These are phyloP conservation scores for Synanthedon tipuliformis DNA, from an alignment of 2,888 invertebrate genomes.

Conservation along the genomic window DNA sequence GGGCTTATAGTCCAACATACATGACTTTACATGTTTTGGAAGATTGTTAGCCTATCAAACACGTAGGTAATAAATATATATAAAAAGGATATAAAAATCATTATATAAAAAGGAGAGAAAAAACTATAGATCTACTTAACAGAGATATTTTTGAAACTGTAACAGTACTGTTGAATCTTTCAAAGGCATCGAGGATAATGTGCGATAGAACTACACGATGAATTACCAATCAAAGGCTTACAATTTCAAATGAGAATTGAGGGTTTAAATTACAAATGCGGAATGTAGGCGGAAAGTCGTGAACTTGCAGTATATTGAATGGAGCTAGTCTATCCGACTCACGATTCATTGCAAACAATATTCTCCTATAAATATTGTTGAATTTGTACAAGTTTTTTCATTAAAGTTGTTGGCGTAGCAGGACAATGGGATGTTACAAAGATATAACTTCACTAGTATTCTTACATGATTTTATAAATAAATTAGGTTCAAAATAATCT, in stretches of 20 bases:
- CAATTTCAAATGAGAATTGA: conserved; percentile 47
- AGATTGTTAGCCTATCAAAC: no score
- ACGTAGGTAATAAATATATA: no score
- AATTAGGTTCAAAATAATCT: no score
- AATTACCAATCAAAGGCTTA: conserved; percentile 37
- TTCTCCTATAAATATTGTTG: conserved; percentile 33
- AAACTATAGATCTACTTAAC: no score
- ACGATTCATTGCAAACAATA: conserved; percentile 26
- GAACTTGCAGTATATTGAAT: conserved; percentile 27
- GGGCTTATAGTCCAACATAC: no score
- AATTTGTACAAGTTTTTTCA: conserved; percentile 22
- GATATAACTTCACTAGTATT: no score
- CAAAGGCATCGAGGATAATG: background rate
- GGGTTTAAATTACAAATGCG: conserved; percentile 42
- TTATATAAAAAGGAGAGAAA: no score
- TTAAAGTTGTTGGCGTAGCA: conserved; percentile 14
- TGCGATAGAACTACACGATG: conserved; percentile 17
- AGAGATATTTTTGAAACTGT: no score
- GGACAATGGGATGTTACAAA: background rate
- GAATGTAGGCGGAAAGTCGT: conserved; percentile 25
- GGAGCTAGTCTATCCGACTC: conserved; percentile 11
- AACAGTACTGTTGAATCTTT: background rate
- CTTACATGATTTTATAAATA: no score
- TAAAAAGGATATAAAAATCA: no score
- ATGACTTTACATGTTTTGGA: no score